Evolutionary conservation across 2,797 vertebrate genomes (phyloP), one percentile per base, ranked within the genome.

Genomic region (Emydoidea blandingii): DNA sequence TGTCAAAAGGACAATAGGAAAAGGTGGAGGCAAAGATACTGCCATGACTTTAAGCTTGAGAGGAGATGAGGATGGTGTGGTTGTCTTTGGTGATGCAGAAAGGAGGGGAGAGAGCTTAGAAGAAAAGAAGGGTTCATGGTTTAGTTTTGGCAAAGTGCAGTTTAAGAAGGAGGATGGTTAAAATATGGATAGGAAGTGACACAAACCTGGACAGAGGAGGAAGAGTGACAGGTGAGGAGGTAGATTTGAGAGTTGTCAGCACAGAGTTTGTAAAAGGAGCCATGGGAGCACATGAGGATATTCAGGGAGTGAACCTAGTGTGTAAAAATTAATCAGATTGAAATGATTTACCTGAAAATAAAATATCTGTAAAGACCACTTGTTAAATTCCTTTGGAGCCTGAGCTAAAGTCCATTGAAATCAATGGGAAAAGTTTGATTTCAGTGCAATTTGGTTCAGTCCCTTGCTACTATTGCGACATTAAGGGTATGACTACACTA

Each of bases 361-460:
- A 72, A 78, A 72, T 93, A 90, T 81, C 21, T 62, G 31, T 25
- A 79, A 56, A 53, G 49, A 52, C 12, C 37, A 23, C 10, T 16
- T 47, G 5, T 88, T 97, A 90, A 79, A 65, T 91, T n/a, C 9
- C 87, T 83, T 47, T 92, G 72, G 81, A 93, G 91, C 21, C 85
- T 65, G 11, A 78, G 59, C 31, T 25, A 93, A 47, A 65, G 5
- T 6, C 68, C 37, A 90, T 27, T 56, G 52, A 94, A 80, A 91
- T 81, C 3, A 88, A n/a, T 6, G 25, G 85, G 89, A 95, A 29
- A 3, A 44, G 91, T 21, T 8, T 31, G 54, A 59, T 50, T 87
- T 91, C 41, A 62, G 53, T 12, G 50, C 16, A 18, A 74, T 95
- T 94, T 68, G 4, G 89, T 6, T 84, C 81, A 90, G 88, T 76